Conservation (phyloP, 2,888 invertebrate species). For the Mycalesis mineus region DNA sequence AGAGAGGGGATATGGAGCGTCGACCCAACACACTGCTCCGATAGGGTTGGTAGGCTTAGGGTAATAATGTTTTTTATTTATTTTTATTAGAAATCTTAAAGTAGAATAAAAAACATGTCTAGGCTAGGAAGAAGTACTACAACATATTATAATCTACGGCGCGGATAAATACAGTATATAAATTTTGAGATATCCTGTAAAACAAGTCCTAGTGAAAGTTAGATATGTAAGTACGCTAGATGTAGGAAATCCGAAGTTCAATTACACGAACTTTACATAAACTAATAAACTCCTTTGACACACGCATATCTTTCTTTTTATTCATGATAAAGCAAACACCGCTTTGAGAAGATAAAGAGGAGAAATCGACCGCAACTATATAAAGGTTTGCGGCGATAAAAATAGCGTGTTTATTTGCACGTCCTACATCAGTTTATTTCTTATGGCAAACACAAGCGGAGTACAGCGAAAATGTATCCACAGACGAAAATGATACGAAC, state of each 20-base stretch:
- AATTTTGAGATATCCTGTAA: background rate
- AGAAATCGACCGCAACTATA: constrained; percentile 78
- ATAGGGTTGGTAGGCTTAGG: no score
- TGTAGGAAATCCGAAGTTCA: background rate
- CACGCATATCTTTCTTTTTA: constrained; percentile 63
- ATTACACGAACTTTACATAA: constrained; percentile 6
- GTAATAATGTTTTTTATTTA: no score
- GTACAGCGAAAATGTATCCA: constrained; percentile 47
- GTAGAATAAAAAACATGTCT: no score
- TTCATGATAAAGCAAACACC: constrained; percentile 75
- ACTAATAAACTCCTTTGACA: constrained; percentile 46
- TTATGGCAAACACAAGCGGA: constrained; percentile 52
- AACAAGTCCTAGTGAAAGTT: no score
- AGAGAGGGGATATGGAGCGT: no score
- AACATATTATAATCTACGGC: no score
- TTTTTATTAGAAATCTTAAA: no score
- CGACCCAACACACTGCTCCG: no score
- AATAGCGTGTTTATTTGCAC: constrained; percentile 78
- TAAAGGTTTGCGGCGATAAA: constrained; percentile 77
- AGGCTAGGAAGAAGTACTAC: no score
- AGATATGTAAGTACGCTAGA: background rate
- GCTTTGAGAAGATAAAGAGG: constrained; percentile 72
- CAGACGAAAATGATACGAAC: constrained; percentile 45
- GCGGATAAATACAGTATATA: no score
- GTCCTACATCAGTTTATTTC: constrained; percentile 69